Conservation (phyloP, 92 coral and sea anemone species). For the Phymanthus crucifer region DNA sequence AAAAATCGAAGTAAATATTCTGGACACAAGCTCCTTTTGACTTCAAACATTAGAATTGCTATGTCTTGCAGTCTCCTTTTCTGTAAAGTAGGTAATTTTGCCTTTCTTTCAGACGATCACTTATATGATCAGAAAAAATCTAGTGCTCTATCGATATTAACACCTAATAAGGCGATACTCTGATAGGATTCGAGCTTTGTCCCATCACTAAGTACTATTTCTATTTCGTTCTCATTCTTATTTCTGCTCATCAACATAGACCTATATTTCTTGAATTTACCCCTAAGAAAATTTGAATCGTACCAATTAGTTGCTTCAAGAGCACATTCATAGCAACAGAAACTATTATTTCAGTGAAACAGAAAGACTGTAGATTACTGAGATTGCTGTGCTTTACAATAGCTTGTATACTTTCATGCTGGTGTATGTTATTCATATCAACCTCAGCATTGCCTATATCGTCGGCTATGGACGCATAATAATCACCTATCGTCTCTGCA, state of each 20-base stretch:
- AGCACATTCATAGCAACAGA: no score
- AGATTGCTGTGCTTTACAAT: slow-evolving; percentile 1
- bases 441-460: slow-evolving; percentile 21
- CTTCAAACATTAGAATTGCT: no score
- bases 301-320: no score
- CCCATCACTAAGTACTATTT: background rate
- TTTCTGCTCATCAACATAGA: slow-evolving; percentile 24
- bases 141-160: slow-evolving; percentile 19
- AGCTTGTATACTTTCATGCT: slow-evolving; percentile 7
- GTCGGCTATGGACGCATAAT: slow-evolving; percentile 32
- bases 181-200: slow-evolving; percentile 4
- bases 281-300: no score
- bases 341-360: no score
- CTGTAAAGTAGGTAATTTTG: no score
- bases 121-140: slow-evolving; percentile 15
- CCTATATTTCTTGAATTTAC: no score
- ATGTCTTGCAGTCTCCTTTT: no score
- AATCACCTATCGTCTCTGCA: slow-evolving; percentile 37
- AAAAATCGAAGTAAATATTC: no score
- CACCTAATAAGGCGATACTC: slow-evolving; percentile 16
- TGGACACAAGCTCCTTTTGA: no score
- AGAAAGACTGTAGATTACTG: slow-evolving; percentile 12
- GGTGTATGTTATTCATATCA: background rate
- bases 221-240: background rate
- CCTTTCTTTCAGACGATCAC: slow-evolving; percentile 15